Conservation (phyloP, 2,113 vertebrate species). For the Periophthalmus modestus region DNA sequence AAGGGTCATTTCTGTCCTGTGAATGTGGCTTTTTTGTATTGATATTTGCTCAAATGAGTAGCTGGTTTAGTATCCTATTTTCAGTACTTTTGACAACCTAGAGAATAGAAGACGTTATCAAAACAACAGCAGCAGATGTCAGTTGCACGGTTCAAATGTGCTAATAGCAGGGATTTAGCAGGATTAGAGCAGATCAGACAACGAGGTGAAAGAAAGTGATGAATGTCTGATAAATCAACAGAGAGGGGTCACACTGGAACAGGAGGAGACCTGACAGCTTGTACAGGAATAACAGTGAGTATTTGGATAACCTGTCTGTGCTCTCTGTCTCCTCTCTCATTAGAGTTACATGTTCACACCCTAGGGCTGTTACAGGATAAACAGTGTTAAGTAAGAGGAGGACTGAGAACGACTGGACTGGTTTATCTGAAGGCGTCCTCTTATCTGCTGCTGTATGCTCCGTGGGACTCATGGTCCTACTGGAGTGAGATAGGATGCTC, state of each 20-base stretch:
- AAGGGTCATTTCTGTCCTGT: no score
- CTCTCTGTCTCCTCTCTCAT: conserved; percentile 13
- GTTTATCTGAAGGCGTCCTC: conserved; percentile 22
- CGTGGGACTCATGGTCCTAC: conserved; percentile 2
- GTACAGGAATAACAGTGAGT: conserved; percentile 32
- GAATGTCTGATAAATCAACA: not conserved
- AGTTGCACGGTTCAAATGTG: not conserved
- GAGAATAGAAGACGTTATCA: not conserved
- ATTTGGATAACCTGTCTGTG: conserved; percentile 17
- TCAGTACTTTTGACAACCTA: no score
- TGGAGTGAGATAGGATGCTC: not conserved
- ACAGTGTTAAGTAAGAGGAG: not conserved
- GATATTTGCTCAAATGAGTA: no score
- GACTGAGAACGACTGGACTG: not conserved
- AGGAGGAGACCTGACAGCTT: conserved; percentile 3
- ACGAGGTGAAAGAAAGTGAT: not conserved
- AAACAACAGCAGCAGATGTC: not conserved
- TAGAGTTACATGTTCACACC: conserved; percentile 17
- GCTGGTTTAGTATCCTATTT: no score
- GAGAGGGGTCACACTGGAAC: not conserved
- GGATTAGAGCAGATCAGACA: not conserved
- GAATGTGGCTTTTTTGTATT: no score
- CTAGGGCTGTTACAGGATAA: not conserved
- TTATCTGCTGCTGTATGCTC: conserved; percentile 4
- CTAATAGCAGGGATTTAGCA: not conserved